Conservation (phyloP, 2,113 vertebrate species). For the Coreoperca whiteheadi region DNA sequence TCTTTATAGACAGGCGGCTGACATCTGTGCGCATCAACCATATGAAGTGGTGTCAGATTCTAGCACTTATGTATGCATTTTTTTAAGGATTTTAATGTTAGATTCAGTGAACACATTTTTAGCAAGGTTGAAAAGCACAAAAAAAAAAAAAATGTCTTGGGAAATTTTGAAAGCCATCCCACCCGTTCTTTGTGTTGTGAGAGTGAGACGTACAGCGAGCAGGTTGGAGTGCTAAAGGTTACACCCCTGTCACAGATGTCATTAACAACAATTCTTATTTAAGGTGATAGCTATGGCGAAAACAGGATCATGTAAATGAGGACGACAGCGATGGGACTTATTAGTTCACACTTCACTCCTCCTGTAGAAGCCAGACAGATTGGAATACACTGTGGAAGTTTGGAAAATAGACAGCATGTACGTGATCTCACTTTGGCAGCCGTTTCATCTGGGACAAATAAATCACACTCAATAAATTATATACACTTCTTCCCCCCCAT, state of each 20-base stretch:
- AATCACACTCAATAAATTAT: constrained; percentile 30
- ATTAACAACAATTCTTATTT: constrained; percentile 75
- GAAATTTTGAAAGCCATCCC: constrained; percentile 43
- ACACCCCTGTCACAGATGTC: constrained; percentile 65
- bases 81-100: constrained; percentile 9
- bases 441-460: constrained; percentile 24
- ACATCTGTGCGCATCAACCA: constrained; percentile 1
- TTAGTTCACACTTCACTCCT: constrained; percentile 69
- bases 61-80: constrained; percentile 2
- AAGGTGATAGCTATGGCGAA: constrained; percentile 70
- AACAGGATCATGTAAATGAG: constrained; percentile 58
- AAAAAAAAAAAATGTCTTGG: constrained; percentile 47
- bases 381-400: constrained; percentile 31
- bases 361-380: constrained; percentile 31
- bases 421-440: constrained; percentile 32
- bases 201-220: constrained; percentile 37
- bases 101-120: constrained; percentile 21
- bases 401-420: constrained; percentile 19
- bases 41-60: not conserved
- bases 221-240: constrained; percentile 66
- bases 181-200: constrained; percentile 42
- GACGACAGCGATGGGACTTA: constrained; percentile 51
- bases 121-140: constrained; percentile 24
- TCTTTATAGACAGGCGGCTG: not conserved
- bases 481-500: not conserved